Evolutionary conservation across 1,140 invertebrate species (phyloP).

Genomic region (Aethina tumida): DNA sequence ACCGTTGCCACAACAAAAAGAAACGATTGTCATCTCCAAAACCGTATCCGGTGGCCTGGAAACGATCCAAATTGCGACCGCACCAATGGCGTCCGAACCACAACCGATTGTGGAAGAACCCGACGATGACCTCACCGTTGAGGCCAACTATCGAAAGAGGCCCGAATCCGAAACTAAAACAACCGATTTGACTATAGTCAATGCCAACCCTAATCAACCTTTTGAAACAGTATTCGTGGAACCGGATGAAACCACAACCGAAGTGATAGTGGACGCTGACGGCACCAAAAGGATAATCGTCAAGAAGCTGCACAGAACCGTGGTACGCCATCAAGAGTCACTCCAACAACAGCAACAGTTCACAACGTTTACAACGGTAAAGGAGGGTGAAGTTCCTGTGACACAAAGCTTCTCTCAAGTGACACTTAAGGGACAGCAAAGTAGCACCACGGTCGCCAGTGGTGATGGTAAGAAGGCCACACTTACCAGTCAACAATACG

Average conservation of each 20-base stretch:
- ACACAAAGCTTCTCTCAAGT: slow-evolving; percentile 55
- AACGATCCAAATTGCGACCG: slow-evolving; percentile 67
- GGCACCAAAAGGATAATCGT: slow-evolving; percentile 73
- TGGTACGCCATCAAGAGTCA: slow-evolving; percentile 44
- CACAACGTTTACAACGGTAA: slow-evolving; percentile 26
- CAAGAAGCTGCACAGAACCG: slow-evolving; percentile 50
- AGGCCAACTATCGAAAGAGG: slow-evolving; percentile 57
- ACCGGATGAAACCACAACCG: slow-evolving; percentile 65
- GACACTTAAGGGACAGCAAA: slow-evolving; percentile 50
- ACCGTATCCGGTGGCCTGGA: slow-evolving; percentile 57
- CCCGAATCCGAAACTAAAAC: slow-evolving; percentile 36
- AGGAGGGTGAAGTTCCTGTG: slow-evolving; percentile 38
- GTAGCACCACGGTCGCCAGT: slow-evolving; percentile 47
- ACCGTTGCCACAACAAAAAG: slow-evolving; percentile 37
- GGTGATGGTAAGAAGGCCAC: slow-evolving; percentile 52
- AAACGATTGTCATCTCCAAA: slow-evolving; percentile 62
- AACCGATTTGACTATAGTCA: slow-evolving; percentile 53
- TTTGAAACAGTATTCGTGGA: slow-evolving; percentile 69
- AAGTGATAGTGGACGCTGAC: slow-evolving; percentile 68
- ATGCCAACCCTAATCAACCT: slow-evolving; percentile 53
- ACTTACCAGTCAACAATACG: slow-evolving; percentile 49
- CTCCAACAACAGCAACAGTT: slow-evolving; percentile 40
- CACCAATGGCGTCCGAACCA: slow-evolving; percentile 41
- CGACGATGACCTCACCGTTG: slow-evolving; percentile 54
- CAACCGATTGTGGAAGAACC: slow-evolving; percentile 39